Conservation (phyloP, 1,140 invertebrate species). For the Neodiprion lecontei region DNA sequence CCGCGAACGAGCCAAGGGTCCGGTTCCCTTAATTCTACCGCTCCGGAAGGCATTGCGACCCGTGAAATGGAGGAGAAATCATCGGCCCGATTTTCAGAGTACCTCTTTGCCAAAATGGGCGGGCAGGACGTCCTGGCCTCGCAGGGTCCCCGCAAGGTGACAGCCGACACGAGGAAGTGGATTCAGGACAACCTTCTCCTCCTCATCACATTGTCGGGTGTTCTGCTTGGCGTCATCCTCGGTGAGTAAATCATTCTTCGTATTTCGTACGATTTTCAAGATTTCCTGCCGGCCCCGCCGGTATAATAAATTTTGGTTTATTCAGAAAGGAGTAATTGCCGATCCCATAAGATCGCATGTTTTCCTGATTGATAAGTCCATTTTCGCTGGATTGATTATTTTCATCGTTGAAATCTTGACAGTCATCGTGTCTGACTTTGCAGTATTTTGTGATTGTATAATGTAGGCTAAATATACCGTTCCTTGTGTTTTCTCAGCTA, state of each 20-base stretch:
- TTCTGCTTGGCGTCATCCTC: conserved; percentile 74
- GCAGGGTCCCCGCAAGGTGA: conserved; percentile 69
- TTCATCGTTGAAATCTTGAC: too few species aligned
- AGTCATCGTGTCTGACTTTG: too few species aligned
- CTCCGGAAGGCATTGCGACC: conserved; percentile 35
- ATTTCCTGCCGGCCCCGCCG: too few species aligned
- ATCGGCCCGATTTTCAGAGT: conserved; percentile 71
- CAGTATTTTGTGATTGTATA: too few species aligned
- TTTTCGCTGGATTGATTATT: too few species aligned
- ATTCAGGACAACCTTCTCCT: conserved; percentile 79
- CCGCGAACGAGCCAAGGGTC: conserved; percentile 50
- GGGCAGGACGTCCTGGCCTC: conserved; percentile 65
- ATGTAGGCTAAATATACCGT: too few species aligned
- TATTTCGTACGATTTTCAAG: neutral
- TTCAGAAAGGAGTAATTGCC: too few species aligned
- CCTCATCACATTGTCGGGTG: conserved; percentile 78
- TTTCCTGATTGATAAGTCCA: too few species aligned
- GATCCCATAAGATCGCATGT: too few species aligned
- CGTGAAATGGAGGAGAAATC: conserved; percentile 60
- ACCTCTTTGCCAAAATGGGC: conserved; percentile 78
- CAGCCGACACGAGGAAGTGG: conserved; percentile 70
- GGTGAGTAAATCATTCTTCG: conserved; percentile 63
- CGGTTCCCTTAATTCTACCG: conserved; percentile 31
- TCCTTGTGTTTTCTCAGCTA: too few species aligned
- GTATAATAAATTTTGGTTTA: too few species aligned